phyloP scores from a whole-genome alignment of 2,797 vertebrate species.

The Sparus aurata region DNA sequence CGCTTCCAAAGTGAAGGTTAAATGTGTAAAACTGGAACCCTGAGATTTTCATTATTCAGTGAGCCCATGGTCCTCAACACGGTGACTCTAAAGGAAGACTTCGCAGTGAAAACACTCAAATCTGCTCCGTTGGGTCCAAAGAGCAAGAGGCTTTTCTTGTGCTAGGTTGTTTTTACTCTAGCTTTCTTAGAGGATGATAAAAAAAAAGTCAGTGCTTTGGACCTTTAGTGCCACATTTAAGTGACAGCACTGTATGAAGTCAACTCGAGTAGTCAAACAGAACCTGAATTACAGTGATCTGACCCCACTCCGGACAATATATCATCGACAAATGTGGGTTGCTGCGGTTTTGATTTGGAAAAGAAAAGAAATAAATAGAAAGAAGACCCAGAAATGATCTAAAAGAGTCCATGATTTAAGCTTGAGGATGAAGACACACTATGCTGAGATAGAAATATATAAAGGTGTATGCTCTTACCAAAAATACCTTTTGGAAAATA shows the following conservation, averaged over 20 bases:
- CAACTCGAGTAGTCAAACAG: slow-evolving; percentile 31
- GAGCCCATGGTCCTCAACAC: slow-evolving; percentile 37
- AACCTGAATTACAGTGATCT: slow-evolving; percentile 41
- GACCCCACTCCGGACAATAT: slow-evolving; percentile 22
- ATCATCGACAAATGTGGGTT: slow-evolving; percentile 15
- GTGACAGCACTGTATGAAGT: slow-evolving; percentile 24
- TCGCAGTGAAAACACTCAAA: slow-evolving; percentile 43
- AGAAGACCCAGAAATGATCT: slow-evolving; percentile 37
- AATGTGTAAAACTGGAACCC: slow-evolving; percentile 74
- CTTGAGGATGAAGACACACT: slow-evolving; percentile 33
- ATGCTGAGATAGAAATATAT: slow-evolving; percentile 67
- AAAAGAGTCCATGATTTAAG: slow-evolving; percentile 38
- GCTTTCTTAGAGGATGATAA: neutral
- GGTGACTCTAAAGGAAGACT: slow-evolving; percentile 44
- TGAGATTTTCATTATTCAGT: slow-evolving; percentile 77
- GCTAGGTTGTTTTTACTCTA: neutral
- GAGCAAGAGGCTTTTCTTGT: neutral
- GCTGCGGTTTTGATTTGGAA: slow-evolving; percentile 43
- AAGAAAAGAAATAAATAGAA: slow-evolving; percentile 43
- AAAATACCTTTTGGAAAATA: slow-evolving; percentile 77
- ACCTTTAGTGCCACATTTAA: slow-evolving; percentile 9
- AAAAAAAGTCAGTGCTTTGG: slow-evolving; percentile 12
- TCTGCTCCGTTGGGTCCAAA: slow-evolving; percentile 21
- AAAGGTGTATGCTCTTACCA: slow-evolving; percentile 66
- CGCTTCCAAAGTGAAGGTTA: slow-evolving; percentile 41